A percentile compares a stretch with the other conserved stretches of the same genome.
Evolutionary conservation across 2,113 vertebrate genomes (phyloP).

Genomic region (Diadophis punctatus): DNA sequence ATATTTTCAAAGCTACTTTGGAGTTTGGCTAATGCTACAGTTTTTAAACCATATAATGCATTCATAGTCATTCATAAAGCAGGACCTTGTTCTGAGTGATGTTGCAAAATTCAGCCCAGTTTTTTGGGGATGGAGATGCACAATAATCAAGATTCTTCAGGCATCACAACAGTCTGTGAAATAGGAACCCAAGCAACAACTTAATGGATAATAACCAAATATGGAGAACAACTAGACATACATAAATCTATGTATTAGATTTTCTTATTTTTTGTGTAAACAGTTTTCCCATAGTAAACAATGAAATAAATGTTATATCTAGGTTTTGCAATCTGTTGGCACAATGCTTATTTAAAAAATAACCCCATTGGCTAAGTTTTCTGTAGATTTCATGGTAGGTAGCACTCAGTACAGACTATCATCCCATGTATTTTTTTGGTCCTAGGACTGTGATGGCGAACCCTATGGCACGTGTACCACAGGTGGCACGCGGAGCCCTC

Average conservation of each 20-base stretch:
- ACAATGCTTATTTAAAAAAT: neutral
- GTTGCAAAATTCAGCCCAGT: neutral
- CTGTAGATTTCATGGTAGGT: neutral
- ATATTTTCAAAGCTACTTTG: neutral
- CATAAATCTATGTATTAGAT: neutral
- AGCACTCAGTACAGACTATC: neutral
- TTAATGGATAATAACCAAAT: neutral
- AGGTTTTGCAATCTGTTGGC: neutral
- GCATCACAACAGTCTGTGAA: neutral
- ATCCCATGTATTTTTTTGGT: neutral
- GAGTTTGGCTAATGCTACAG: neutral
- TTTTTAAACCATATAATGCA: neutral
- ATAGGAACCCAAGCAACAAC: neutral
- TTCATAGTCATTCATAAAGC: neutral
- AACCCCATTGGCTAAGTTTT: neutral
- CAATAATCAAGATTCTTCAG: neutral
- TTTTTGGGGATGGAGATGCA: neutral
- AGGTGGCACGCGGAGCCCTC: no score
- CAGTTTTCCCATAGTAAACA: neutral
- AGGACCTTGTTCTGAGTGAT: neutral
- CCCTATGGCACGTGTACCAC: no score
- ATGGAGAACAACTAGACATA: neutral
- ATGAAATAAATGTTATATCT: neutral
- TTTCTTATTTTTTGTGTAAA: neutral
- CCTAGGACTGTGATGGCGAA: no score